Base-by-base conservation (phyloP, 2,888 invertebrate species). In the Leptothorax acervorum region DNA sequence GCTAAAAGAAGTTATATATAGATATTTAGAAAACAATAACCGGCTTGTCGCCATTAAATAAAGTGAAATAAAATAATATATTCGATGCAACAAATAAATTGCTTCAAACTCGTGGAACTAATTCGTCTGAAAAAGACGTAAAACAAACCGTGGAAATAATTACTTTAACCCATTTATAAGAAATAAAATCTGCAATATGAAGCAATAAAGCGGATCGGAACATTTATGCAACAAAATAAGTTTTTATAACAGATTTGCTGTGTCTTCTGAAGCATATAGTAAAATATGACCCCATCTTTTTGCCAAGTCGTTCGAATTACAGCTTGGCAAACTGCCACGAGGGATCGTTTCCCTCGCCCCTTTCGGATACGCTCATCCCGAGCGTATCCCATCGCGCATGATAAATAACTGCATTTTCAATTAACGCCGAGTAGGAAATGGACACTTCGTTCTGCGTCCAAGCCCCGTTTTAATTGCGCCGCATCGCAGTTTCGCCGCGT, bases 351-450 rank as follows among this genome's bases (percentile, higher is more conserved):
- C 60, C 39, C 35, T 28, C 65, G 48, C 18, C n/a, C 71, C 12
- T 48, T 35, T 82, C 55, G 57, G 35, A 45, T 39, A 45, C 66
- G 11, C 31, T 23, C 0, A 23, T 23, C 23, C 23, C 76, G 35
- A 45, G 45, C 45, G 23, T 66, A 35, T 71, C 71, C 39, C 60
- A 48, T 71, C 71, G 73, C 57, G 71, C 73, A 81, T 79, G 88
- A 90, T 90, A 90, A 90, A 91, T 91, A 92, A 92, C 91, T 91
- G 89, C 86, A 87, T 87, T 90, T 91, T 90, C 90, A 91, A 92
- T 91, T 91, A 92, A 90, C 86, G 84, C 63, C 28, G 65, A 78
- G 65, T 55, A 18, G 81, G 35, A 84, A 87, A 85, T 73, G 70
- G 81, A 78, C 86, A 82, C 86, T 83, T 89, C 83, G 85, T 89